Evolutionary conservation across 2,113 vertebrate genomes (phyloP), one percentile per base, ranked within the genome.

Genomic region (Poicephalus gulielmi): DNA sequence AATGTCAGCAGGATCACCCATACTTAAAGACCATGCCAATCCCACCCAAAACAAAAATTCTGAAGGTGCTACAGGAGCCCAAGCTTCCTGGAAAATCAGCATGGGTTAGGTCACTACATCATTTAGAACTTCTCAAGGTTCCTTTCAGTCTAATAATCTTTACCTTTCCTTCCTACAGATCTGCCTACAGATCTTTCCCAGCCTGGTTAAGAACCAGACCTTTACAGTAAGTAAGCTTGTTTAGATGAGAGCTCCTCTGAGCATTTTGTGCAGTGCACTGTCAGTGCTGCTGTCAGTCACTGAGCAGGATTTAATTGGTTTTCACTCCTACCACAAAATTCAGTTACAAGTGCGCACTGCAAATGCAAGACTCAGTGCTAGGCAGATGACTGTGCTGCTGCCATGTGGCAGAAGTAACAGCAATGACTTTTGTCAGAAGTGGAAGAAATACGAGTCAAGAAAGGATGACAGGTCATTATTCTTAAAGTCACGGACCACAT

Each of bases 381-480:
- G 33, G 73, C 67, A 79, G 50, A 41, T 41, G 52, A 47, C 64
- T 68, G 39, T 39, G 62, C 30, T 85, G 41, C 52, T 80, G 53
- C 75, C 28, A 52, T 17, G 59, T 44, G 53, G 75, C 79, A 93
- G 46, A 94, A 92, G 39, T 37, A 83, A 92, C 80, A 80, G 41
- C 60, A 71, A n/a, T 43, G 11, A 30, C 35, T 79, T 68, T 10
- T 86, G 67, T 62, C 79, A 83, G 31, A 27, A 90, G 41, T 16
- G 8, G 62, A 57, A 92, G 57, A 84, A 85, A 71, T 25, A 83
- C 0, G 18, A 68, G 11, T 27, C 73, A 27, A 24, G 49, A 81
- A 43, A 83, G 19, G n/a, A 86, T n/a, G 35, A 15, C 39, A 78
- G 33, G 33, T 57, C 35, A 49, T 47, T 9, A 6, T 73, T 55